Evolutionary conservation across 2,113 vertebrate species (phyloP).

Genomic region (Neodontobutis hainanensis): DNA sequence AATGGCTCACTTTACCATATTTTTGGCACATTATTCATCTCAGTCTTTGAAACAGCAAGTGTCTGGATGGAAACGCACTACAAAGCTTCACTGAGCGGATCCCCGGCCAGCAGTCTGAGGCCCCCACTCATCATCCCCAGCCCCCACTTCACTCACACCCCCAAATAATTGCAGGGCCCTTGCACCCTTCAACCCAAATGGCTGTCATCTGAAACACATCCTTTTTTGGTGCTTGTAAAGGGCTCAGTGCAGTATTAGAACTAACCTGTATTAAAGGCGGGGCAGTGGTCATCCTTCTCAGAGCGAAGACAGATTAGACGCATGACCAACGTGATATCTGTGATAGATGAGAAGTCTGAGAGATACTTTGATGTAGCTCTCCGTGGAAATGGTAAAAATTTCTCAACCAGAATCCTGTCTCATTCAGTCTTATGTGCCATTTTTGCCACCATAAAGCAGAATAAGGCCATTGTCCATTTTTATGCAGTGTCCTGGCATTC

Average conservation of each 20-base stretch:
- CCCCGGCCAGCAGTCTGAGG: constrained; percentile 41
- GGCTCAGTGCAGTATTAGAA: neutral
- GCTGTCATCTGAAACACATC: constrained; percentile 40
- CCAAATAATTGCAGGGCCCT: constrained; percentile 38
- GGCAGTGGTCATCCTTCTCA: neutral
- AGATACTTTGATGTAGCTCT: too few species aligned
- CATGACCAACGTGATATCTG: neutral
- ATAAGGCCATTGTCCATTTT: too few species aligned
- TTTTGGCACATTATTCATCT: constrained; percentile 19
- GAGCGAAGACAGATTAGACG: neutral
- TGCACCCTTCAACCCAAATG: constrained; percentile 55
- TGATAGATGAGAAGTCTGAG: neutral
- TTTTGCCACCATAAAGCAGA: too few species aligned
- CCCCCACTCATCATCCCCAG: constrained; percentile 25
- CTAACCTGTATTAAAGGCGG: neutral
- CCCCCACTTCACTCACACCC: constrained; percentile 19
- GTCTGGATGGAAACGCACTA: constrained; percentile 33
- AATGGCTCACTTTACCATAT: neutral
- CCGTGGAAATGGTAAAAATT: too few species aligned
- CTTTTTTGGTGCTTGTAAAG: constrained; percentile 25
- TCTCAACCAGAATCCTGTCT: too few species aligned
- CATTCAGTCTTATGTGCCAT: too few species aligned
- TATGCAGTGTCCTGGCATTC: too few species aligned
- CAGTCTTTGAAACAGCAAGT: neutral
- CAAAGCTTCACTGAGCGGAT: constrained; percentile 46